Evolutionary conservation across 2,797 vertebrate genomes (phyloP).

Genomic region (Numenius phaeopus): DNA sequence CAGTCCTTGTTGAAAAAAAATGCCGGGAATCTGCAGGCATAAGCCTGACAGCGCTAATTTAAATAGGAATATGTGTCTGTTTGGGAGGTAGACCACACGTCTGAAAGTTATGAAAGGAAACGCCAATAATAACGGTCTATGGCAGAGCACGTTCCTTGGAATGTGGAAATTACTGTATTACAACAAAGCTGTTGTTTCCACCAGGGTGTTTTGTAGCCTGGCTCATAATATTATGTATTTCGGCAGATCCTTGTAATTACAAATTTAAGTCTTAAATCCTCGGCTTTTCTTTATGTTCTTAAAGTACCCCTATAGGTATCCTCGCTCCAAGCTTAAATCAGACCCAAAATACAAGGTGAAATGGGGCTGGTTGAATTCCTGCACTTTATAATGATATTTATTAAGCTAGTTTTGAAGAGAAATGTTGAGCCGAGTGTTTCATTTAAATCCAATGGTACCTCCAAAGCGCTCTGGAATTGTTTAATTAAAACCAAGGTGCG

Average conservation of each 20-base stretch:
- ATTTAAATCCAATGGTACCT: conserved; percentile 72
- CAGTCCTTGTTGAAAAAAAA: conserved; percentile 25
- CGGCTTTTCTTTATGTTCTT: conserved; percentile 72
- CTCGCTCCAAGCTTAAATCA: conserved; percentile 77
- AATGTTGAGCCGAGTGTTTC: conserved; percentile 57
- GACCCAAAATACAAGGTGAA: conserved; percentile 76
- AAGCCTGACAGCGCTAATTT: conserved; percentile 45
- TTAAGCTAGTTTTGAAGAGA: conserved; percentile 77
- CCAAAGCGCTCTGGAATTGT: conserved; percentile 69
- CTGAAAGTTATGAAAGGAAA: conserved; percentile 67
- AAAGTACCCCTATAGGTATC: conserved; percentile 74
- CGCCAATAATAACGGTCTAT: conserved; percentile 26
- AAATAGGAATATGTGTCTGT: conserved; percentile 42
- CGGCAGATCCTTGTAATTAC: conserved; percentile 74
- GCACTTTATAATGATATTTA: conserved; percentile 79
- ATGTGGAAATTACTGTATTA: conserved; percentile 66
- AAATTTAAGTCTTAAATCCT: conserved; percentile 79
- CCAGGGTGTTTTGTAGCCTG: conserved; percentile 30
- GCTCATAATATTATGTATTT: conserved; percentile 74
- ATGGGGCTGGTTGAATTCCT: conserved; percentile 75
- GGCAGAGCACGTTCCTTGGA: conserved; percentile 52
- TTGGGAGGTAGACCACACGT: conserved; percentile 45
- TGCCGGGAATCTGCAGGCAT: conserved; percentile 48
- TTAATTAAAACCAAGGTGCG: conserved; percentile 80
- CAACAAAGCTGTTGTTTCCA: conserved; percentile 64